Conservation (phyloP, 1,140 invertebrate species). For the Meteorus sp. region DNA sequence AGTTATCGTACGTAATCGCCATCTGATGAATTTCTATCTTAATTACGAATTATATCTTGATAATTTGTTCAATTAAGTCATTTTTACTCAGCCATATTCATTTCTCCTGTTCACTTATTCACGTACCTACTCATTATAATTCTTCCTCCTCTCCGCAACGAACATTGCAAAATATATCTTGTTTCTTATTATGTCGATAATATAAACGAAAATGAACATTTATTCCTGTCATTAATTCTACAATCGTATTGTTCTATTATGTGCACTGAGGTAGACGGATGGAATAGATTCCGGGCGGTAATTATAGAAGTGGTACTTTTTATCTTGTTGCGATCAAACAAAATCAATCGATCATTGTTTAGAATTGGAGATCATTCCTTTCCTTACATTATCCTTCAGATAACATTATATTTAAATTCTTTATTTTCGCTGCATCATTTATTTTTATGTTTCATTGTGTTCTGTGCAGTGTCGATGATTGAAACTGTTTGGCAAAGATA, state of each 20-base stretch:
- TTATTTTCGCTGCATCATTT: no score
- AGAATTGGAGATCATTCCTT: constrained; percentile 26
- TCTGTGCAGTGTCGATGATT: constrained; percentile 13
- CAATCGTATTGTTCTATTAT: constrained; percentile 47
- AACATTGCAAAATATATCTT: constrained; percentile 1
- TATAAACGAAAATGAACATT: constrained; percentile 12
- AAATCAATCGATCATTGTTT: background rate
- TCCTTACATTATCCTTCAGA: constrained; percentile 15
- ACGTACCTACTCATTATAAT: constrained; percentile 1
- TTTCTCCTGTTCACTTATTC: background rate
- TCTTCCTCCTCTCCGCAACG: background rate
- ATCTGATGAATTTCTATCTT: background rate
- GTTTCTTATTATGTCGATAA: constrained; percentile 1
- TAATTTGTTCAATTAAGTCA: constrained; percentile 20
- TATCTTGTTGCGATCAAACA: background rate
- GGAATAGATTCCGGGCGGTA: constrained; percentile 41
- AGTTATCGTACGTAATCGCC: background rate
- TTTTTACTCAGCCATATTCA: background rate
- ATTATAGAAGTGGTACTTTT: background rate
- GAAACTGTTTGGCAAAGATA: constrained; percentile 9
- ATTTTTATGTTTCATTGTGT: background rate
- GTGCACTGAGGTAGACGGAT: constrained; percentile 56
- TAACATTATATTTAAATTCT: background rate
- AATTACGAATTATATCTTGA: no score
- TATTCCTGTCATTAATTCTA: constrained; percentile 28